Conservation (phyloP, 2,797 vertebrate genomes). For the Lithobates sylvaticus region DNA sequence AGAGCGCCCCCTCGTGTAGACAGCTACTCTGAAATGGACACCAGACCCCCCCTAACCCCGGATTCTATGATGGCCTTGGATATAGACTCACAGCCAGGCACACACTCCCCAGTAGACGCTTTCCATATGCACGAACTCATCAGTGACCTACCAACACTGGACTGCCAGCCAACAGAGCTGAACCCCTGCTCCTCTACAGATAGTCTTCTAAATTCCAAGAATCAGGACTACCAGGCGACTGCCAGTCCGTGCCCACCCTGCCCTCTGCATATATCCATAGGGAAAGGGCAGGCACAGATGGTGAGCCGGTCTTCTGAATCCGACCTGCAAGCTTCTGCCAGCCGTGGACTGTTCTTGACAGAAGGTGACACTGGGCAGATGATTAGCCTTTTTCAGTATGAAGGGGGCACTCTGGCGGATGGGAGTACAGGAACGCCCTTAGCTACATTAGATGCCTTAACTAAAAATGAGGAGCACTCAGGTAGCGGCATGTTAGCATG, state of each 20-base stretch:
- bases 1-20: conserved; percentile 36
- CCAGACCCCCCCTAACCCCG: conserved; percentile 9
- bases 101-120: conserved; percentile 53
- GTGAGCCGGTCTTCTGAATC: background rate
- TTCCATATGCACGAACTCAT: conserved; percentile 81
- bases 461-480: background rate
- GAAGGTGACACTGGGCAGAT: conserved; percentile 83
- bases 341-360: conserved; percentile 82
- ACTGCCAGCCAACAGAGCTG: conserved; percentile 26
- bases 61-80: conserved; percentile 35
- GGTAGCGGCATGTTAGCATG: background rate
- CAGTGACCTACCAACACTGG: conserved; percentile 78
- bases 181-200: accelerated
- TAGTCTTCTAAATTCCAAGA: background rate
- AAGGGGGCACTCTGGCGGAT: conserved; percentile 62
- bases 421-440: background rate
- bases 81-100: conserved; percentile 47
- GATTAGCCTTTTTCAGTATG: conserved; percentile 80
- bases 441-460: conserved; percentile 19
- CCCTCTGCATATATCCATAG: conserved; percentile 73
- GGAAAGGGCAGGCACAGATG: conserved; percentile 66
- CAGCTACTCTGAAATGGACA: conserved; percentile 51
- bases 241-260: conserved; percentile 65
- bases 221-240: conserved; percentile 45
- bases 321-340: background rate